Base-by-base conservation (phyloP, 2,888 invertebrate species). In the Euclidia mi region DNA sequence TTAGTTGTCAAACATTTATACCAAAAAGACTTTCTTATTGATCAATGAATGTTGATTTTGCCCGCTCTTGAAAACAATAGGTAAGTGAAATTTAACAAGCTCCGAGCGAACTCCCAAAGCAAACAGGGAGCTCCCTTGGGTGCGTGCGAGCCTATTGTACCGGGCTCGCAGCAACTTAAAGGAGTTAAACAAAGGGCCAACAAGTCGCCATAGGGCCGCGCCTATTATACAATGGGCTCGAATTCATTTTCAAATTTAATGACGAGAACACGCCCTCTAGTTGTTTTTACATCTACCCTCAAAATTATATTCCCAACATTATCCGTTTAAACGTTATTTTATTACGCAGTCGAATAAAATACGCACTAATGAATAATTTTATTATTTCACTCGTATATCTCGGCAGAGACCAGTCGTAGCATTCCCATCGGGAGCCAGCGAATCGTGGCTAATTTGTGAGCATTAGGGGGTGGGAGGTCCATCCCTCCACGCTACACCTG, bases 211-310 rank as follows among this genome's bases (percentile, higher is more conserved):
- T 55, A 65, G 43, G 40, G 43, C 29, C 42, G 31, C 67, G 63
- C 60, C 49, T 52, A 60, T 60, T 52, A 65, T 61, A 78, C 76
- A 79, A 79, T 76, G 66, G 70, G 60, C 66, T 69, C 45, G 58
- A 70, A 76, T 72, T 71, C 66, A 63, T 59, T 76, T 84, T 82
- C 76, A 77, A 82, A 82, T 81, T 76, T 79, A 84, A 82, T 80
- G 71, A 79, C 66, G 78, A 78, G 73, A 70, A 70, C 60, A 68
- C 57, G 29, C 47, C 35, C 40, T n/a, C 7, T 12, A 31, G 11
- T 50, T 37, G 25, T 20, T 29, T 47, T 60, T 14, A 40, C 37
- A 15, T 17, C 4, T 35, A 7, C 12, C 18, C 37, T 17, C 10
- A 18, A n/a, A 37, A 11, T 37, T 37, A 37, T 37, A 42, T 12